A percentile compares a stretch with the other conserved stretches of the same genome.
phyloP scores from a whole-genome alignment of 2,888 invertebrate genomes.

The Matsumyia berberina region DNA sequence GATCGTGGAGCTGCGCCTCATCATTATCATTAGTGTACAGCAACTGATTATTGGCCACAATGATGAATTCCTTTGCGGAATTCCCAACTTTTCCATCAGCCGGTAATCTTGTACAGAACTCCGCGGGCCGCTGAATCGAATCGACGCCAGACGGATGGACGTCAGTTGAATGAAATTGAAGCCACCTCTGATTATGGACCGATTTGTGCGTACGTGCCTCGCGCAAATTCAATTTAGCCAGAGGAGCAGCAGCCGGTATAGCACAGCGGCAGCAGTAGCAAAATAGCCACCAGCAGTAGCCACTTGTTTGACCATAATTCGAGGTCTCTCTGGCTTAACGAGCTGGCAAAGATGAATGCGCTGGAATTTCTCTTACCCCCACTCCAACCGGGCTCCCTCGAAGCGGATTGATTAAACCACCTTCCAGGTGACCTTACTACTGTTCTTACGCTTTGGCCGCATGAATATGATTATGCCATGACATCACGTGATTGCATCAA shows the following conservation, averaged over 20 bases:
- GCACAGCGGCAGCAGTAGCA: slow-evolving; percentile 55
- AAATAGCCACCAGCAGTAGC: slow-evolving; percentile 60
- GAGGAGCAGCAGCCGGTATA: slow-evolving; percentile 49
- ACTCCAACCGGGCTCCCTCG: slow-evolving; percentile 20
- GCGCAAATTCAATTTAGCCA: slow-evolving; percentile 82
- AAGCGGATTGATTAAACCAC: slow-evolving; percentile 82
- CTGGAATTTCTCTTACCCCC: not conserved
- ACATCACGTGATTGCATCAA: slow-evolving; percentile 76
- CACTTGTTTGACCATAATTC: slow-evolving; percentile 75
- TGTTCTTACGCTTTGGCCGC: slow-evolving; percentile 80
- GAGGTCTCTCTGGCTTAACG: slow-evolving; percentile 74
- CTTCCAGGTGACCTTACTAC: slow-evolving; percentile 83
- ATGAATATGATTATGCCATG: slow-evolving; percentile 75
- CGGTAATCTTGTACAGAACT: slow-evolving; percentile 16
- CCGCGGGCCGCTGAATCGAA: slow-evolving; percentile 56
- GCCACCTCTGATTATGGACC: slow-evolving; percentile 79
- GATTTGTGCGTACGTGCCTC: slow-evolving; percentile 84
- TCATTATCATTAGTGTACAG: slow-evolving; percentile 66
- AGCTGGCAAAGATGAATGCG: slow-evolving; percentile 62
- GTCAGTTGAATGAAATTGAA: slow-evolving; percentile 76
- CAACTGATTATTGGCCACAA: slow-evolving; percentile 66
- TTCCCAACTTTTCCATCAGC: slow-evolving; percentile 52
- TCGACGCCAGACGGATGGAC: slow-evolving; percentile 74
- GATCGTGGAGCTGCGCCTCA: slow-evolving; percentile 69
- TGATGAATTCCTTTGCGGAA: slow-evolving; percentile 72